Conservation (phyloP, 2,888 invertebrate species). For the Dichetophora obliterata region DNA sequence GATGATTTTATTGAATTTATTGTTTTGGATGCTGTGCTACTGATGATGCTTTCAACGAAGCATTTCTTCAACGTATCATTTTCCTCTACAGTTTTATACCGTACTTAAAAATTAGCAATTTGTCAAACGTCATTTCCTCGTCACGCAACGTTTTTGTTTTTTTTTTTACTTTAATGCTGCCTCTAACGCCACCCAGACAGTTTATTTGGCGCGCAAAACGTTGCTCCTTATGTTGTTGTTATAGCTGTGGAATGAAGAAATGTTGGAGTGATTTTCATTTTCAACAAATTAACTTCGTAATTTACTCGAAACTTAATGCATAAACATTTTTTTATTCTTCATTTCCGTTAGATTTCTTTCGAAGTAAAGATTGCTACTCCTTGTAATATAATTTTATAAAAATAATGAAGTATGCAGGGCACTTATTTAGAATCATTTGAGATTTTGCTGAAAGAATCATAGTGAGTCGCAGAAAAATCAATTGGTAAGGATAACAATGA, state of each 20-base stretch:
- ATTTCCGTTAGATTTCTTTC: not conserved
- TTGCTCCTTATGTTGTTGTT: too few relatives aligned
- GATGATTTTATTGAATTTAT: not conserved
- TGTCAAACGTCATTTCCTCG: slow-evolving; percentile 5
- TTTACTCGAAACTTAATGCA: not conserved
- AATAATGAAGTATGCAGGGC: too few relatives aligned
- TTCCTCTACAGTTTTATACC: not conserved
- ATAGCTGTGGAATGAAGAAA: too few relatives aligned
- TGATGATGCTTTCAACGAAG: not conserved
- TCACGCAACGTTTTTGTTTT: not conserved
- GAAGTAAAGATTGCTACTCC: too few relatives aligned
- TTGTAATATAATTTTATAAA: too few relatives aligned
- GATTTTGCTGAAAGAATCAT: too few relatives aligned
- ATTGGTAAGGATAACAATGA: too few relatives aligned
- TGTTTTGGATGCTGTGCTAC: not conserved
- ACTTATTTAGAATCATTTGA: too few relatives aligned
- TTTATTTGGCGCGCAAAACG: too few relatives aligned
- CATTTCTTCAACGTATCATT: not conserved
- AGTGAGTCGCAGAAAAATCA: too few relatives aligned
- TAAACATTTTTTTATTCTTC: not conserved
- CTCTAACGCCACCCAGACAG: too few relatives aligned
- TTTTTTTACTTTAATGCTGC: not conserved
- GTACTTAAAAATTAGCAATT: not conserved
- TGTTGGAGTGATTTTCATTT: not conserved
- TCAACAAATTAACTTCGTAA: not conserved